Evolutionary conservation across 2,113 vertebrate genomes (phyloP).

Genomic region (Coracopsis vasa): DNA sequence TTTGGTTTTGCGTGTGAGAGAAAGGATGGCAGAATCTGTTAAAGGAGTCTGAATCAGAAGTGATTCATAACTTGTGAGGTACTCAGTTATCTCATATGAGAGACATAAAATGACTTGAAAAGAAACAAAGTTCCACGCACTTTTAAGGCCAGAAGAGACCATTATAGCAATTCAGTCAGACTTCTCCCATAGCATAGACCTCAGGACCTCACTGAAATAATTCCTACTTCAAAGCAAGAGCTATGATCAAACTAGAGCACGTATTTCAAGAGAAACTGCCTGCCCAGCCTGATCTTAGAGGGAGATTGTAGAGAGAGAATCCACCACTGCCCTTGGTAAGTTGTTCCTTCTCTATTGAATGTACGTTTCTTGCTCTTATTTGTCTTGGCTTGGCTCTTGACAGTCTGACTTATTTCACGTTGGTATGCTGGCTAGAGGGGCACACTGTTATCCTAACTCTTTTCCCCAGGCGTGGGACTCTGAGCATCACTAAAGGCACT

Average conservation of each 20-base stretch:
- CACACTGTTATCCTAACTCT: neutral
- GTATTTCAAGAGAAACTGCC: neutral
- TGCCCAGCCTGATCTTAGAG: neutral
- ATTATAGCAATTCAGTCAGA: neutral
- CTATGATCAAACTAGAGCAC: neutral
- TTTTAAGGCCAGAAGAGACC: neutral
- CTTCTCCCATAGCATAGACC: neutral
- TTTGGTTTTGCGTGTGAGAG: neutral
- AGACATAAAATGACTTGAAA: slow-evolving; percentile 6
- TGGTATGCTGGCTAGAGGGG: neutral
- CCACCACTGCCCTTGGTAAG: neutral
- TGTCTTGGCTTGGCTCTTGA: neutral
- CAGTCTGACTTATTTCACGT: neutral
- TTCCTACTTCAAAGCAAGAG: neutral
- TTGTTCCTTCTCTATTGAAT: neutral
- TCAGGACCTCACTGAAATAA: neutral
- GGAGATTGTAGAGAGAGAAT: neutral
- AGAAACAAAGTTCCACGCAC: neutral
- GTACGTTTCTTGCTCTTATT: neutral
- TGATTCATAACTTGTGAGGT: slow-evolving; percentile 25
- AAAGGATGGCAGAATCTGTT: neutral
- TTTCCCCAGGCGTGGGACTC: neutral
- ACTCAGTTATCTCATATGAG: neutral
- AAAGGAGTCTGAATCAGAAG: slow-evolving; percentile 1
- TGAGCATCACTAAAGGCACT: neutral